Percentiles rank a stretch among this genome's conserved stretches.
Conservation (phyloP, 2,888 invertebrate species). For the Oegoconia quadripuncta region DNA sequence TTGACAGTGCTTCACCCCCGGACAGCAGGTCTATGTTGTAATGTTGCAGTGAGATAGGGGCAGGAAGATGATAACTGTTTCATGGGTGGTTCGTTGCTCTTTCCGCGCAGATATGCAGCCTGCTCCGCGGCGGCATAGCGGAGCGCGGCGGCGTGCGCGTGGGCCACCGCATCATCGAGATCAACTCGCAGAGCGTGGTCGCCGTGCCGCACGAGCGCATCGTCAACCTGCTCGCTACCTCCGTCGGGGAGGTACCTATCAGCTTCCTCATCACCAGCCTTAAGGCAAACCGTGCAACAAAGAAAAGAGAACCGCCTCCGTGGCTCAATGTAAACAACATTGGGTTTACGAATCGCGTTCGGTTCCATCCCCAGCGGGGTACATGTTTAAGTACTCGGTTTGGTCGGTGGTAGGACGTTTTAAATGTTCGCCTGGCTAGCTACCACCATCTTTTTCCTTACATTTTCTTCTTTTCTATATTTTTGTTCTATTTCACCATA, state of each 20-base stretch:
- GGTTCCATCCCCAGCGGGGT: neutral
- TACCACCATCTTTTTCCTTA: too few relatives aligned
- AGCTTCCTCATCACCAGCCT: neutral
- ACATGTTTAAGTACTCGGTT: too few relatives aligned
- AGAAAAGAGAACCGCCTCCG: too few relatives aligned
- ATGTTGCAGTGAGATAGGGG: too few relatives aligned
- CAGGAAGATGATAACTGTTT: neutral
- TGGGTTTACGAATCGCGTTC: neutral
- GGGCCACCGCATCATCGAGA: conserved; percentile 99
- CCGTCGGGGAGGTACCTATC: conserved; percentile 94
- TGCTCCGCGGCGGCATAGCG: conserved; percentile 98
- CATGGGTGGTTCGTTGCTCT: too few relatives aligned
- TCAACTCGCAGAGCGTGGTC: conserved; percentile 99
- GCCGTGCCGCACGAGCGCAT: conserved; percentile 99
- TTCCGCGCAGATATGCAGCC: conserved; percentile 97
- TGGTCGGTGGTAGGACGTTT: too few relatives aligned
- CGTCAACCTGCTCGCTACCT: conserved; percentile 98
- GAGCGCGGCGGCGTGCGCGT: conserved; percentile 99
- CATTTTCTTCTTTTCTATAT: too few relatives aligned
- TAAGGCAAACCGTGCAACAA: neutral
- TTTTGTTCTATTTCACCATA: too few relatives aligned
- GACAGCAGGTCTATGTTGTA: too few relatives aligned
- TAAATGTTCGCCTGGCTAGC: too few relatives aligned
- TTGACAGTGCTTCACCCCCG: too few relatives aligned
- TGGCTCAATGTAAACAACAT: neutral